Conservation (phyloP, 2,113 vertebrate genomes). For the Oxyruncus cristatus region DNA sequence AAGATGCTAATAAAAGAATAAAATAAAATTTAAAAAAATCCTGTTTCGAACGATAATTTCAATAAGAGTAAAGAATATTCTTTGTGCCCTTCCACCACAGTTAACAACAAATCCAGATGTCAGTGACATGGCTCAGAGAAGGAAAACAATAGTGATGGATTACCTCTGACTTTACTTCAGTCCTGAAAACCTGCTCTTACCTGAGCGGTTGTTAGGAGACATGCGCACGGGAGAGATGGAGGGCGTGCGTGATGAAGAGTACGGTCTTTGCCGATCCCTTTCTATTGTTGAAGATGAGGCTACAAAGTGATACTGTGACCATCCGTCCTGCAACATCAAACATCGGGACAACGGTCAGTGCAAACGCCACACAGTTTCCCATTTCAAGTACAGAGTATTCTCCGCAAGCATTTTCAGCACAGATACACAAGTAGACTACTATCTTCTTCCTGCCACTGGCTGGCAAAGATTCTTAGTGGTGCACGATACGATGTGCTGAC, state of each 20-base stretch:
- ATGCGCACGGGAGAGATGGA: constrained; percentile 96
- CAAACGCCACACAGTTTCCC: rapidly evolving
- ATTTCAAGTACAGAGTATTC: background rate
- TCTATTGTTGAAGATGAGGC: constrained; percentile 98
- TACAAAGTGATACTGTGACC: constrained; percentile 98
- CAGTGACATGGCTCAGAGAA: background rate
- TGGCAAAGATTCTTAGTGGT: background rate
- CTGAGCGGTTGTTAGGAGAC: constrained; percentile 98
- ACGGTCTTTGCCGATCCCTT: constrained; percentile 94
- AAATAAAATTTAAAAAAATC: background rate
- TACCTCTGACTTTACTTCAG: no score
- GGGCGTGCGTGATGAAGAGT: constrained; percentile 95
- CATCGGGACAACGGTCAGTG: background rate
- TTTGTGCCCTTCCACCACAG: background rate
- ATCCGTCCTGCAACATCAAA: constrained; percentile 85
- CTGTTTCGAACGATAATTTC: background rate
- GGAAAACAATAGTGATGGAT: background rate
- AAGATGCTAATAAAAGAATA: background rate
- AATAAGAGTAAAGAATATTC: background rate
- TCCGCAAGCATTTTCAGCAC: background rate
- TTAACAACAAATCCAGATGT: background rate
- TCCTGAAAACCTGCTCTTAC: constrained; percentile 62
- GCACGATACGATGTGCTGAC: background rate
- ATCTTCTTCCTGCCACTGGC: background rate
- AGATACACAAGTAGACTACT: background rate